Conservation (phyloP, 2,113 vertebrate genomes). For the Nycticebus coucang region DNA sequence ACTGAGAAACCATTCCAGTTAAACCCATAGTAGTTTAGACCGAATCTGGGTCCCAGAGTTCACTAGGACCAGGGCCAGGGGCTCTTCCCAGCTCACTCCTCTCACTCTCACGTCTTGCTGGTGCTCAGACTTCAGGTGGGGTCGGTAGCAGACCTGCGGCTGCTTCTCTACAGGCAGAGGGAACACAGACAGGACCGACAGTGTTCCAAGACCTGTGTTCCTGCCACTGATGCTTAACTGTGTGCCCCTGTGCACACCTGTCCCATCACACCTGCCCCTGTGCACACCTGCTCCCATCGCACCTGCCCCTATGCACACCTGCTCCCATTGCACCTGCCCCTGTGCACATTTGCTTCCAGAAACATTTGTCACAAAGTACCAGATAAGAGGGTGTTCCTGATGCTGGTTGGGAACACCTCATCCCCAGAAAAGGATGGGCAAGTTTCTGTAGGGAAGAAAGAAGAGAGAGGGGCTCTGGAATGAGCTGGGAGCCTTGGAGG, state of each 20-base stretch:
- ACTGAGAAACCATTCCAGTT: accelerated
- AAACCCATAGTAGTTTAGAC: neutral
- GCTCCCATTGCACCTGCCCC: accelerated
- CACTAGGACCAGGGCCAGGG: accelerated
- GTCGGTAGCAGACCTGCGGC: neutral
- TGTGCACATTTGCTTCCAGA: accelerated
- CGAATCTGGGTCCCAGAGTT: neutral
- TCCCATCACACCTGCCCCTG: neutral
- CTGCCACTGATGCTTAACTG: accelerated
- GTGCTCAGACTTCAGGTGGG: neutral
- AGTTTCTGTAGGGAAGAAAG: accelerated
- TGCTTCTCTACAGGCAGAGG: neutral
- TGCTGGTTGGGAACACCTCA: accelerated
- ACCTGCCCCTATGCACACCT: accelerated
- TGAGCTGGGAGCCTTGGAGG: accelerated
- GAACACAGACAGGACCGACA: accelerated
- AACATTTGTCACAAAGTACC: neutral
- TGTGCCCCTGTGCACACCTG: neutral
- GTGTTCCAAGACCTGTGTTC: accelerated
- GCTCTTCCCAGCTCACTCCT: neutral
- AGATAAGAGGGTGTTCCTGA: neutral
- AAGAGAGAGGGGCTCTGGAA: neutral
- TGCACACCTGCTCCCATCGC: neutral
- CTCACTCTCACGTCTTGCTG: accelerated
- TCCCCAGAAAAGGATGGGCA: no score